These are phyloP conservation scores for Tiliacea citrago DNA, from an alignment of 2,888 invertebrate species.

Conservation along the genomic window DNA sequence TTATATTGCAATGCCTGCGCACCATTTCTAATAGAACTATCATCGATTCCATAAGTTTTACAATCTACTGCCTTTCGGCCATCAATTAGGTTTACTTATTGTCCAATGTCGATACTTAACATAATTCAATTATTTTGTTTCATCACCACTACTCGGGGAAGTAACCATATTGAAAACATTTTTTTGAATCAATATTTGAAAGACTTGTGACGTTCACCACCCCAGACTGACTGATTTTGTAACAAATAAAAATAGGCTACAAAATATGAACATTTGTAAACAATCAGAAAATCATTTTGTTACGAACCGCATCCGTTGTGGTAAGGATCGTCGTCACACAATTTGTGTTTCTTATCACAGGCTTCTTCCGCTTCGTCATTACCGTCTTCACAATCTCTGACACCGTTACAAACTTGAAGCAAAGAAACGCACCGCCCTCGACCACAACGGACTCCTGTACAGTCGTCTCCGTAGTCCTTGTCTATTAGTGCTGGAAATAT, in stretches of 20 bases:
- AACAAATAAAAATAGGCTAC: neutral
- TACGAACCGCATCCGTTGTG: constrained; percentile 81
- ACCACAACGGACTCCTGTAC: constrained; percentile 92
- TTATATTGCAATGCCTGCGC: too few relatives aligned
- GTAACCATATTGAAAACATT: neutral
- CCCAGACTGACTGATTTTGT: neutral
- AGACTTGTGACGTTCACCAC: neutral
- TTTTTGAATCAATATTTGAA: constrained; percentile 3
- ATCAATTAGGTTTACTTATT: too few relatives aligned
- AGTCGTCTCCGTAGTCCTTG: constrained; percentile 73
- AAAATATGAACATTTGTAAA: neutral
- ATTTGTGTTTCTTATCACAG: constrained; percentile 81
- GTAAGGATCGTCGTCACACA: constrained; percentile 78
- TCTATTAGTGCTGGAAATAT: constrained; percentile 46
- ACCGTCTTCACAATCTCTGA: constrained; percentile 92
- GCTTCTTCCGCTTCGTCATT: constrained; percentile 91
- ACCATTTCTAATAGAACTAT: too few relatives aligned
- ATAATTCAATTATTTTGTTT: neutral
- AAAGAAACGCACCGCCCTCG: constrained; percentile 92
- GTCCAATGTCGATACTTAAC: too few relatives aligned
- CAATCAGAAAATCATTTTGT: neutral
- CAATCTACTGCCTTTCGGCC: too few relatives aligned
- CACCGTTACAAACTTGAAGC: constrained; percentile 92
- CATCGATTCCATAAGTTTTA: too few relatives aligned
- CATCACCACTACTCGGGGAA: neutral